A percentile compares a stretch with the other conserved stretches of the same genome.
Evolutionary conservation across 2,797 vertebrate species (phyloP).

Genomic region (Leptatherina wallacei): DNA sequence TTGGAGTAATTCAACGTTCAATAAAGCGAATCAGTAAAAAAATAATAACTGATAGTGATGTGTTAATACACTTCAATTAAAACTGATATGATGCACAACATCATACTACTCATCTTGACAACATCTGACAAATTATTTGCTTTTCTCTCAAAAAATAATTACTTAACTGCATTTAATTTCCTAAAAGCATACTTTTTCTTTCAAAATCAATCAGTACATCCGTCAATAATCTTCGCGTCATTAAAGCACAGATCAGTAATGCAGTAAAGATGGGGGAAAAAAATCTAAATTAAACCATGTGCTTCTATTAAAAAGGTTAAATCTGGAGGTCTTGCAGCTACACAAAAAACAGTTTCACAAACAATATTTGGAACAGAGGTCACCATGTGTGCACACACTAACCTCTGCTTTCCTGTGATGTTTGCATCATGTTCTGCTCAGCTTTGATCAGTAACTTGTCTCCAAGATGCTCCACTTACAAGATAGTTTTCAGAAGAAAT

Average conservation of each 20-base stretch:
- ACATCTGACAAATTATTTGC: neutral
- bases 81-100: neutral
- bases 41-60: neutral
- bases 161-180: neutral
- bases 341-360: neutral
- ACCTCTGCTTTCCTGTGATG: neutral
- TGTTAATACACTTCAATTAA: neutral
- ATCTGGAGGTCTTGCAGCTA: neutral
- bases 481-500: neutral
- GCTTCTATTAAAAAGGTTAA: neutral
- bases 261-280: neutral
- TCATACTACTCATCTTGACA: neutral
- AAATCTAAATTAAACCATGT: neutral
- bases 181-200: neutral
- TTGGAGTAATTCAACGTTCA: neutral
- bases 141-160: neutral
- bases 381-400: neutral
- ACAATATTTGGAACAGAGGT: conserved; percentile 1
- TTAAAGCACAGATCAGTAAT: neutral
- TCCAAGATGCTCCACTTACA: neutral
- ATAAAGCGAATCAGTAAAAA: neutral
- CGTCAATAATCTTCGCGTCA: neutral
- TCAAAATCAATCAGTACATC: neutral
- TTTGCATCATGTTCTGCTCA: neutral
- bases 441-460: neutral